Evolutionary conservation across 2,797 vertebrate species (phyloP).

Genomic region (Manis javanica): DNA sequence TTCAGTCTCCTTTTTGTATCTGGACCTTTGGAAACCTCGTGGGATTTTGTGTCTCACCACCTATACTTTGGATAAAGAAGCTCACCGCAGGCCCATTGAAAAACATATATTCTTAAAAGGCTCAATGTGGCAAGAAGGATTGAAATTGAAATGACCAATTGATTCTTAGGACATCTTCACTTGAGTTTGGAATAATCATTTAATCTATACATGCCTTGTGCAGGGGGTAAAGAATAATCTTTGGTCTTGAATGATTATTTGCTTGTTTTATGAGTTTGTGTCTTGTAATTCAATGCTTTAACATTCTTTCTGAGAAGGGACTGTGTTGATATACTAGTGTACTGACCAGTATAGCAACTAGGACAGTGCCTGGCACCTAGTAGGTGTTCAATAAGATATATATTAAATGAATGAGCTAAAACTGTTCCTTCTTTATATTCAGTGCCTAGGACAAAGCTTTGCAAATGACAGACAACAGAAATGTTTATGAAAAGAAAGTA

Average conservation of each 20-base stretch:
- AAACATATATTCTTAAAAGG: constrained; percentile 33
- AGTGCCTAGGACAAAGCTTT: not conserved
- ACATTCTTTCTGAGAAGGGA: not conserved
- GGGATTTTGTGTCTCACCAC: not conserved
- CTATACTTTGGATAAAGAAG: not conserved
- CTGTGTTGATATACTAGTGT: not conserved
- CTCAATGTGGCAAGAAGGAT: not conserved
- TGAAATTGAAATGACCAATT: not conserved
- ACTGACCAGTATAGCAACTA: not conserved
- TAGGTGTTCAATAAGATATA: not conserved
- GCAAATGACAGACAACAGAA: not conserved
- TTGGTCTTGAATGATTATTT: not conserved
- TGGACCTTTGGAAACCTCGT: constrained; percentile 35
- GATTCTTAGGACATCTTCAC: constrained; percentile 14
- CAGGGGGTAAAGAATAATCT: not conserved
- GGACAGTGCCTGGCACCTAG: not conserved
- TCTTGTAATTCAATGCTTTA: not conserved
- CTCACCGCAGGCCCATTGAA: not conserved
- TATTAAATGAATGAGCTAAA: not conserved
- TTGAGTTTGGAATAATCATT: constrained; percentile 54
- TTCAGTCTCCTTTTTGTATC: constrained; percentile 29
- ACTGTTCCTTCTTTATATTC: not conserved
- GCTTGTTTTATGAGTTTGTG: constrained; percentile 4
- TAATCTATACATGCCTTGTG: not conserved
- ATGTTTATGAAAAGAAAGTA: constrained; percentile 42